Evolutionary conservation across 2,797 vertebrate genomes (phyloP).

Genomic region (Lepidocolaptes lacrymiger): DNA sequence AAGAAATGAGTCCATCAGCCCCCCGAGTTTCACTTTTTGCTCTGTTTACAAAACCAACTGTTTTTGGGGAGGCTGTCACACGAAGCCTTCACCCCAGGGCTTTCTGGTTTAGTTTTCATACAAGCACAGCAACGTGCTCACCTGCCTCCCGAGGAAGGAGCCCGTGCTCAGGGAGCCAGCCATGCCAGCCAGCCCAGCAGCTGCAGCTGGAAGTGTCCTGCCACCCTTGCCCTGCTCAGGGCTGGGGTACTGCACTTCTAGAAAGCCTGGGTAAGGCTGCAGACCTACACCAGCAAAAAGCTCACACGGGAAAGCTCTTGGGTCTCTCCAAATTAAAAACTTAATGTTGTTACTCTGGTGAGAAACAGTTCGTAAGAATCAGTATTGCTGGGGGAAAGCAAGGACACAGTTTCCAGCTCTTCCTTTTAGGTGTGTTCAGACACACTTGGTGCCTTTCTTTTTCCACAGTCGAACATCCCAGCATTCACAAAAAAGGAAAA

Average conservation of each 20-base stretch:
- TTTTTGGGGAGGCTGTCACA: background rate
- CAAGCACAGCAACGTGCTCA: background rate
- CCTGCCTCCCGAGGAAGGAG: background rate
- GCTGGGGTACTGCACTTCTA: background rate
- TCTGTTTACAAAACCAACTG: background rate
- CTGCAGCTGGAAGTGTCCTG: background rate
- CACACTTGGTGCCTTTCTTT: background rate
- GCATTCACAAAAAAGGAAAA: background rate
- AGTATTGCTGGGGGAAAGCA: background rate
- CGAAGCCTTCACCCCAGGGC: background rate
- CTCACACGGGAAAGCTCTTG: rapidly evolving
- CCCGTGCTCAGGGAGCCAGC: rapidly evolving
- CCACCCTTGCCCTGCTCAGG: background rate
- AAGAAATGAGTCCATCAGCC: background rate
- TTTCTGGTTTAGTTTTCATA: background rate
- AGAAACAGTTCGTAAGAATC: background rate
- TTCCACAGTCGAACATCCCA: background rate
- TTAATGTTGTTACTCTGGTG: background rate
- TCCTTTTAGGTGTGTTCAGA: background rate
- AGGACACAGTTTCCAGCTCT: background rate
- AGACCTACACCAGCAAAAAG: background rate
- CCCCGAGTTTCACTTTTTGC: background rate
- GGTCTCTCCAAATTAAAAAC: background rate
- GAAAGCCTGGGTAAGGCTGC: background rate
- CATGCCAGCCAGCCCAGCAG: background rate